phyloP scores from a whole-genome alignment of 1,140 invertebrate genomes.

The Potamilus streckersoni region DNA sequence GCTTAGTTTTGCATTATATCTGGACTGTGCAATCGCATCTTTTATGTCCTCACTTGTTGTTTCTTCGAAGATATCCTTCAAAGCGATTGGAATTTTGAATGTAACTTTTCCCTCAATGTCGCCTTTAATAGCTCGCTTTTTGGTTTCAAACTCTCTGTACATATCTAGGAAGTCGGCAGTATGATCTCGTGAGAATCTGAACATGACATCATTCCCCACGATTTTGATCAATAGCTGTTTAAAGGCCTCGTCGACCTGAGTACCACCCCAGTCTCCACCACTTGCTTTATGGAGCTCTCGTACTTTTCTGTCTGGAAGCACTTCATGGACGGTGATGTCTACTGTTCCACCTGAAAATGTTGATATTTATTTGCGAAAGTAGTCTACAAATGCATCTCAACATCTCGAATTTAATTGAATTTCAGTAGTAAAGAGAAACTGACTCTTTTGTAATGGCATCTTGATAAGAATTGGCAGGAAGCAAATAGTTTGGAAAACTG shows the following conservation, averaged over 20 bases:
- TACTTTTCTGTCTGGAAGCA: slow-evolving; percentile 24
- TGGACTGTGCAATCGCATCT: background rate
- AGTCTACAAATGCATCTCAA: no score
- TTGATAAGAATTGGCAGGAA: no score
- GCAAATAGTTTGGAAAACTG: no score
- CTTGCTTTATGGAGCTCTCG: slow-evolving; percentile 35
- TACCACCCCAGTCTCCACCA: slow-evolving; percentile 44
- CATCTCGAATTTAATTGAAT: no score
- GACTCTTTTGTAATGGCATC: no score
- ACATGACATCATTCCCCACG: slow-evolving; percentile 18
- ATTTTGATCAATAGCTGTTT: slow-evolving; percentile 31
- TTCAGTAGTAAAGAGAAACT: no score
- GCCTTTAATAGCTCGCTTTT: slow-evolving; percentile 20
- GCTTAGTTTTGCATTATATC: slow-evolving; percentile 6
- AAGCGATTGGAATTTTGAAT: slow-evolving; percentile 11
- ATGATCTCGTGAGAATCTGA: slow-evolving; percentile 21
- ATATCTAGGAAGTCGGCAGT: slow-evolving; percentile 28
- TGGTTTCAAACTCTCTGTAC: slow-evolving; percentile 23
- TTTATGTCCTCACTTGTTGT: background rate
- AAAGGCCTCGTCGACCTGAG: slow-evolving; percentile 35
- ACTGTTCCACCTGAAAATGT: slow-evolving; percentile 37
- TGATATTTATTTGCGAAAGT: no score
- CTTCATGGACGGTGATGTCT: slow-evolving; percentile 40
- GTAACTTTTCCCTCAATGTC: slow-evolving; percentile 17
- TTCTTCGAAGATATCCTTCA: slow-evolving; percentile 10